A percentile compares a stretch with the other conserved stretches of the same genome.
These are phyloP conservation scores for Drosophila melanogaster DNA, from an alignment of 1,140 invertebrate genomes.

Conservation along the genomic window Release_6_plus_ISO1_MT NT_033777.3:16035001-16035500, in stretches of 20 bases:
- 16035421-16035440: no score
- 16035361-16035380: no score
- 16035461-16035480: constrained; percentile 2
- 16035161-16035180: constrained; percentile 7
- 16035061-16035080: constrained; percentile 60
- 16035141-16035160: constrained; percentile 14
- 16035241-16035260: neutral
- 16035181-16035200: neutral
- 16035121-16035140: constrained; percentile 24
- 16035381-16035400: no score
- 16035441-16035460: constrained; percentile 4
- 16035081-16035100: constrained; percentile 81
- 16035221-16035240: neutral
- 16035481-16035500: constrained; percentile 2
- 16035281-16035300: no score
- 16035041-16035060: constrained; percentile 50
- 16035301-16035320: no score
- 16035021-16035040: constrained; percentile 46
- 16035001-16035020: constrained; percentile 40
- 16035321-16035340: no score
- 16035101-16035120: constrained; percentile 76
- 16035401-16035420: no score
- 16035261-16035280: no score
- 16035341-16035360: no score
- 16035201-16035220: neutral